Evolutionary conservation across 1,140 invertebrate species (phyloP).

Genomic region (Acromyrmex heyeri): DNA sequence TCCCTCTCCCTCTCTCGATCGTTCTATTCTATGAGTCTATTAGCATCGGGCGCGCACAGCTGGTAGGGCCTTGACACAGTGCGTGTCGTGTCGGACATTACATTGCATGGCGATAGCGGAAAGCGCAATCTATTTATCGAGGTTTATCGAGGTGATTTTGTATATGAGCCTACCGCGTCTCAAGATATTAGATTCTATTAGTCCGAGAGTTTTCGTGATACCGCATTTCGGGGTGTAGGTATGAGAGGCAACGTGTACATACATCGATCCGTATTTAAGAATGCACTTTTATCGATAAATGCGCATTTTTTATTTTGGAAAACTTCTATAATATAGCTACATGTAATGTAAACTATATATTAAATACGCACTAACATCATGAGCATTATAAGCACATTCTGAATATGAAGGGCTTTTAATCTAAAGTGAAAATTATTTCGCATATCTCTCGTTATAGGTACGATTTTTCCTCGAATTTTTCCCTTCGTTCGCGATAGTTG

Average conservation of each 20-base stretch:
- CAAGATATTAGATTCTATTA: not conserved
- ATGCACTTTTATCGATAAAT: too few relatives aligned
- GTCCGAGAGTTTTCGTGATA: not conserved
- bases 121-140: constrained; percentile 86
- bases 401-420: too few relatives aligned
- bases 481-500: not conserved
- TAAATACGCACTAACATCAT: too few relatives aligned
- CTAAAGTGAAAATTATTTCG: constrained; percentile 5
- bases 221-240: not conserved
- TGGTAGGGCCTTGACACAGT: constrained; percentile 84
- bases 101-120: constrained; percentile 85
- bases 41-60: constrained; percentile 80
- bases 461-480: not conserved
- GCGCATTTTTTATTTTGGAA: too few relatives aligned
- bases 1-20: constrained; percentile 42
- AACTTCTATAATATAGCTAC: too few relatives aligned
- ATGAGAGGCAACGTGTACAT: not conserved
- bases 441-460: too few relatives aligned
- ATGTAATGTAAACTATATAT: too few relatives aligned
- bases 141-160: constrained; percentile 83
- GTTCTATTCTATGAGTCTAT: constrained; percentile 80
- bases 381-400: too few relatives aligned
- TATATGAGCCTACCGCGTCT: constrained; percentile 36
- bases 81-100: constrained; percentile 82
- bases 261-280: too few relatives aligned